Percentiles rank a stretch among this genome's conserved stretches.
These are phyloP conservation scores for Ptychochromis oligacanthus DNA, from an alignment of 2,113 vertebrate species.

Conservation along the genomic window DNA sequence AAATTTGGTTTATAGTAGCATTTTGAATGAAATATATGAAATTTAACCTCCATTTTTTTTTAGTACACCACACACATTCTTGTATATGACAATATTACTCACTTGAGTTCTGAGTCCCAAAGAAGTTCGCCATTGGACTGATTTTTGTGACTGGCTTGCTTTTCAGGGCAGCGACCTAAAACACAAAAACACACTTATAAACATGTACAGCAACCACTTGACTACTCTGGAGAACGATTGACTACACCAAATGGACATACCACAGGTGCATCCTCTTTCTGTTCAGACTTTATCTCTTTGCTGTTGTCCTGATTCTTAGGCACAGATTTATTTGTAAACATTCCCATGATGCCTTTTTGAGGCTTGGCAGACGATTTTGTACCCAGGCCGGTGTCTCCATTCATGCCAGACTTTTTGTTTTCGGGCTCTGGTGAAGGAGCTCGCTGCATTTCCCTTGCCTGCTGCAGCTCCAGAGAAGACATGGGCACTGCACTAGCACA, in stretches of 20 bases:
- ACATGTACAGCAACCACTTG: not conserved
- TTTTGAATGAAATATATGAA: not conserved
- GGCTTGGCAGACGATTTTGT: conserved; percentile 78
- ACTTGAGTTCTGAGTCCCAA: conserved; percentile 89
- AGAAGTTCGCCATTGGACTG: conserved; percentile 87
- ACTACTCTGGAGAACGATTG: too few species aligned
- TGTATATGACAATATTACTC: conserved; percentile 67
- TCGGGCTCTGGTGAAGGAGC: not conserved
- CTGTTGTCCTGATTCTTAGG: conserved; percentile 76
- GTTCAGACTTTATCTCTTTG: conserved; percentile 83
- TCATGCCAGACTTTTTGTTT: conserved; percentile 40
- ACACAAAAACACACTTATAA: not conserved
- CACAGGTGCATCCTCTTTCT: conserved; percentile 75
- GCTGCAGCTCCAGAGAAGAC: conserved; percentile 67
- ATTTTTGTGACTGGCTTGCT: conserved; percentile 81
- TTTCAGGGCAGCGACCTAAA: conserved; percentile 82
- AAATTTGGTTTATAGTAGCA: too few species aligned
- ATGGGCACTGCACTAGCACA: conserved; percentile 84
- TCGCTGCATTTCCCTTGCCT: conserved; percentile 36
- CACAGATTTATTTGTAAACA: conserved; percentile 85
- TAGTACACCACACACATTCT: too few species aligned
- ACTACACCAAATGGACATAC: conserved; percentile 56
- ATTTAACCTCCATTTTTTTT: not conserved
- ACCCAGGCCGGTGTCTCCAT: conserved; percentile 68
- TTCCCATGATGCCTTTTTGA: conserved; percentile 91